phyloP scores from a whole-genome alignment of 2,113 vertebrate species.

The Neoarius graeffei region DNA sequence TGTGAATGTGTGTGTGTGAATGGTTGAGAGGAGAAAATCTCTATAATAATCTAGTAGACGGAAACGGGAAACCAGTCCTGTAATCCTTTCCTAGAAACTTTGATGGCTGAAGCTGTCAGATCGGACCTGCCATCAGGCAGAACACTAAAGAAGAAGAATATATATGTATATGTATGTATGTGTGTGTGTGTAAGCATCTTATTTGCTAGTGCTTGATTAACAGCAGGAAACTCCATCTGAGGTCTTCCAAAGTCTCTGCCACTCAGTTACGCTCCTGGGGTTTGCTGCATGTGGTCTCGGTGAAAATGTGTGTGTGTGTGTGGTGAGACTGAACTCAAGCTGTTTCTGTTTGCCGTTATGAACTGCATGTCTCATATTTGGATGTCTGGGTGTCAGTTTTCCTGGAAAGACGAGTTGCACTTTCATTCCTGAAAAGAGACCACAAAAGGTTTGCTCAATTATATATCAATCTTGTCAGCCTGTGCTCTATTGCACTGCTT shows the following conservation, averaged over 20 bases:
- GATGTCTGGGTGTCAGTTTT: not conserved
- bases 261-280: not conserved
- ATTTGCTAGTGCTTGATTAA: not conserved
- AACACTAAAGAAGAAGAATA: too few relatives aligned
- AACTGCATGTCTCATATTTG: not conserved
- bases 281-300: not conserved
- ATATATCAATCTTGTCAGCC: not conserved
- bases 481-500: not conserved
- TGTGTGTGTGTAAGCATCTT: too few relatives aligned
- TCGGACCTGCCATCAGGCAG: too few relatives aligned
- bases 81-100: too few relatives aligned
- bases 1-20: too few relatives aligned
- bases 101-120: too few relatives aligned
- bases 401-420: not conserved
- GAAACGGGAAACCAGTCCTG: too few relatives aligned
- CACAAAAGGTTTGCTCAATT: not conserved
- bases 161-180: too few relatives aligned
- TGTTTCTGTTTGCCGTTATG: not conserved
- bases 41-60: too few relatives aligned
- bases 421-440: not conserved
- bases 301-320: not conserved
- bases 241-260: conserved; percentile 2
- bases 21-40: too few relatives aligned
- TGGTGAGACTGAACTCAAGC: not conserved
- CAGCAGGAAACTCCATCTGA: conserved; percentile 23